Evolutionary conservation across 2,797 vertebrate species (phyloP), one percentile per base, ranked within the genome.

Genomic region (Apogon talboti): DNA sequence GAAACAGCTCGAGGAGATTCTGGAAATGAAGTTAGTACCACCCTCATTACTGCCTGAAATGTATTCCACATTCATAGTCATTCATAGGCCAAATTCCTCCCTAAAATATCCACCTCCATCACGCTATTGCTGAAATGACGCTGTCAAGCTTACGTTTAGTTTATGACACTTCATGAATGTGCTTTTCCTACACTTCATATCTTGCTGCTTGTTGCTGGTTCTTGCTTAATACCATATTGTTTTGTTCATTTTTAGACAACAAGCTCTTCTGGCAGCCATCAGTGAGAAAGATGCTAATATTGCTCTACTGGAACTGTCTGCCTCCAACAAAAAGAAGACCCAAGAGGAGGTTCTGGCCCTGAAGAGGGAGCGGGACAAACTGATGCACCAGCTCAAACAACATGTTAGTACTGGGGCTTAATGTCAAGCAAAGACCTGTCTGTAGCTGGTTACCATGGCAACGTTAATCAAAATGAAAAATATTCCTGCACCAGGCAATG

Each of bases 261-360:
- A 99, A 92, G 96, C 98, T 42, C 90, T 99, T 37, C 93, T 99
- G 77, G 96, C 98, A 42, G 96, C 96, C 74, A 99, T 99, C 92
- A 99, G 98, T 88, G 98, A 99, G 91, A 99, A 99, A 91, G 98
- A 99, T 72, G 98, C 98, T 74, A 99, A 99, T 83, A 99, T 99
- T 72, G 98, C 97, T 71, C 95, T 99, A 90, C 94, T 99, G 84
- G 98, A 99, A 80, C 91, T 99, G 69, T 99, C 97, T 56, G 95
- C 96, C 76, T 98, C 98, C 78, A 99, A 98, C 84, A 99, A 98
- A 90, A 99, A 99, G 92, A 99, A 99, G 92, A 98, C 96, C 6
- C 98, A 99, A 84, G 98, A 99, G 30, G 98, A 99, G 93, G 97
- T 99, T 74, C 91, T 98, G 89, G 92, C 94, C 50, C 94, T 99